phyloP scores from a whole-genome alignment of 2,888 invertebrate species.

The Anorthoa munda region DNA sequence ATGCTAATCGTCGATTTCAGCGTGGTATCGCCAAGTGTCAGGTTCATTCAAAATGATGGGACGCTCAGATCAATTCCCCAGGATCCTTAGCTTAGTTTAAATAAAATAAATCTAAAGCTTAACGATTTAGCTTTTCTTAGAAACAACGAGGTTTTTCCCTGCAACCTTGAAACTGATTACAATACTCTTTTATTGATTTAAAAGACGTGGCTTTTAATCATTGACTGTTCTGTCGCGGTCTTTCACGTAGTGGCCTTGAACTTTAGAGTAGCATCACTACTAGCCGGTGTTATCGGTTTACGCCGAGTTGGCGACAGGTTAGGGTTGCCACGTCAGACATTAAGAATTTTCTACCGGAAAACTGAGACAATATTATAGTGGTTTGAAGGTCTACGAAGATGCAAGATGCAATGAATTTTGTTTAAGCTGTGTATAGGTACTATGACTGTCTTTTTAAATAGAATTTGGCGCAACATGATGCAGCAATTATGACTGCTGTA shows the following conservation, averaged over 20 bases:
- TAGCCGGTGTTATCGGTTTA: constrained; percentile 21
- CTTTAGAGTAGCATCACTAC: constrained; percentile 44
- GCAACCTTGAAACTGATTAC: neutral
- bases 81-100: neutral
- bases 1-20: neutral
- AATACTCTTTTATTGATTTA: constrained; percentile 30
- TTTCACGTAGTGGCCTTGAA: constrained; percentile 58
- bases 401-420: constrained; percentile 10
- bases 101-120: neutral
- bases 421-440: neutral
- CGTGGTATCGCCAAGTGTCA: neutral
- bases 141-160: constrained; percentile 2
- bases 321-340: constrained; percentile 52
- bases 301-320: constrained; percentile 12
- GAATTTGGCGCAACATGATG: constrained; percentile 4
- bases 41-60: neutral
- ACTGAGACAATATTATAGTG: neutral
- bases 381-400: constrained; percentile 14
- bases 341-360: constrained; percentile 39
- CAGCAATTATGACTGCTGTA: neutral
- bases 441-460: constrained; percentile 1
- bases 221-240: constrained; percentile 23
- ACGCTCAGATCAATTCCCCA: neutral
- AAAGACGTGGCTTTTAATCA: constrained; percentile 32
- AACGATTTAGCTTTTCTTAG: constrained; percentile 5